Conservation (phyloP, 1,140 invertebrate genomes). For the Drosophila tristis region DNA sequence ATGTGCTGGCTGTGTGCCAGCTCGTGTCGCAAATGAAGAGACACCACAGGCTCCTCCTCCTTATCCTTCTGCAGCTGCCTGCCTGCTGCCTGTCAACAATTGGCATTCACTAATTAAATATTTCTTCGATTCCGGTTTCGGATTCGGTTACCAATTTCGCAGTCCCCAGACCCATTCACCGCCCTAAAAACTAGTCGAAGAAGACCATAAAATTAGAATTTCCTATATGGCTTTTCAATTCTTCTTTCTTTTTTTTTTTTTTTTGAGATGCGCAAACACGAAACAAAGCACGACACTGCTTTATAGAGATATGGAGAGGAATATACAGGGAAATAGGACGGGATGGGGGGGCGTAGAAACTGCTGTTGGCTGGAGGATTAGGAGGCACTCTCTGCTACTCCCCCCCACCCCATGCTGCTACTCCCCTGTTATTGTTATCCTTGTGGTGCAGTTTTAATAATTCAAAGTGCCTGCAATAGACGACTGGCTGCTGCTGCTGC, state of each 20-base stretch:
- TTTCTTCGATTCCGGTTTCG: slow-evolving; percentile 30
- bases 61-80: no score
- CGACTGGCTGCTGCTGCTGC: slow-evolving; percentile 29
- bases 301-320: background rate
- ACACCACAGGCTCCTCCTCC: background rate
- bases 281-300: slow-evolving; percentile 31
- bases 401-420: no score
- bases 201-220: slow-evolving; percentile 9
- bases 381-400: no score
- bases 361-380: background rate
- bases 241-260: slow-evolving; percentile 11
- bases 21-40: background rate
- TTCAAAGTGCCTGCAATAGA: slow-evolving; percentile 76
- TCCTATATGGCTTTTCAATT: slow-evolving; percentile 15
- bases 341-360: no score
- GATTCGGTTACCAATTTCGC: no score
- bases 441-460: slow-evolving; percentile 74
- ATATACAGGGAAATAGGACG: background rate
- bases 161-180: no score
- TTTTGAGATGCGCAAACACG: slow-evolving; percentile 45
- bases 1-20: slow-evolving; percentile 50
- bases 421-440: slow-evolving; percentile 47
- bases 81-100: slow-evolving; percentile 22
- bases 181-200: background rate
- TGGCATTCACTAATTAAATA: slow-evolving; percentile 51